A percentile compares a stretch with the other conserved stretches of the same genome.
These are phyloP conservation scores for Coregonus clupeaformis DNA, from an alignment of 2,113 vertebrate species.

Conservation along the genomic window DNA sequence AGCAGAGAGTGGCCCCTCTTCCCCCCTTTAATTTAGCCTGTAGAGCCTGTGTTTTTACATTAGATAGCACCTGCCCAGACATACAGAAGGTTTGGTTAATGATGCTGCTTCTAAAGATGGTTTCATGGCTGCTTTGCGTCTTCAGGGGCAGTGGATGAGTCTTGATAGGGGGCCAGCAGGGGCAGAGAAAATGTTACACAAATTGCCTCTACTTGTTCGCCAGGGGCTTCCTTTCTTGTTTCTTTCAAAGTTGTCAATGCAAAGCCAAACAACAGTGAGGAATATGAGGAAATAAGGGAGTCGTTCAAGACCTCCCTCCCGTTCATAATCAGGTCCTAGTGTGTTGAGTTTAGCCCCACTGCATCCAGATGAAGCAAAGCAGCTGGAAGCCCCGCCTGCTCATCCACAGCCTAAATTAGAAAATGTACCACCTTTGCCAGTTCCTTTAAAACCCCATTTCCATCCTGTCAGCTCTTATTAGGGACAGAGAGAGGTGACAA, in stretches of 20 bases:
- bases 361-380: conserved; percentile 80
- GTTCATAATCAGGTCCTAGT: conserved; percentile 80
- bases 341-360: conserved; percentile 77
- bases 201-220: no score
- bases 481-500: conserved; percentile 62
- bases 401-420: conserved; percentile 86
- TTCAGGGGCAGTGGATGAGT: background rate
- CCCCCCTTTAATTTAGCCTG: conserved; percentile 26
- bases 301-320: conserved; percentile 31
- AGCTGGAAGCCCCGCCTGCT: conserved; percentile 78
- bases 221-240: background rate
- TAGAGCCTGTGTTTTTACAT: conserved; percentile 27
- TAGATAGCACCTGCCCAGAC: conserved; percentile 29
- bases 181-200: no score
- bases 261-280: conserved; percentile 1
- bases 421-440: conserved; percentile 82
- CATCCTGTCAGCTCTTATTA: conserved; percentile 88
- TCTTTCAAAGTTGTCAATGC: background rate
- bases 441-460: conserved; percentile 86
- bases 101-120: conserved; percentile 14
- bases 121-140: conserved; percentile 1
- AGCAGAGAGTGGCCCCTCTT: conserved; percentile 6
- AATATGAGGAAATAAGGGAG: conserved; percentile 33
- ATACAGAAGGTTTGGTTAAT: conserved; percentile 26
- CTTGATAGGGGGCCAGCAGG: no score